Base-by-base conservation (phyloP, 2,113 vertebrate genomes). In the Eira barbara region DNA sequence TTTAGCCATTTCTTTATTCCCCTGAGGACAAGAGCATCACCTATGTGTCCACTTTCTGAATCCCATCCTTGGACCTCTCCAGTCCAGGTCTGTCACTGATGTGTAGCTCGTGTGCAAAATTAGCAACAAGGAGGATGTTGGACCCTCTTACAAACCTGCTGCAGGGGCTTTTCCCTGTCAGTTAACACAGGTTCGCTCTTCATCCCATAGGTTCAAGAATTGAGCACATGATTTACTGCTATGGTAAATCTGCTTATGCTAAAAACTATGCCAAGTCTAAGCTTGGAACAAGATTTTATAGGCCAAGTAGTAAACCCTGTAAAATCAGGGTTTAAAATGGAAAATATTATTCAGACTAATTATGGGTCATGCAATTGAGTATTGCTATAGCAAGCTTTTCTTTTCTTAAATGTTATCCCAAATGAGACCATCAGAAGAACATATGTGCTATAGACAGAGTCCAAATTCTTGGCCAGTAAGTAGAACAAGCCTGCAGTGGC, bases 281-380 rank as follows among this genome's bases (percentile, higher is more conserved):
- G 82, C 82, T 95, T 97, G 96, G 97, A 98, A 96, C 65, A 82
- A 95, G 94, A 91, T 82, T 98, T 98, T 98, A 98, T 92, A 74
- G 86, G 97, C 97, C 95, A 95, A 97, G 93, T 74, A 97, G 91
- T 97, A 97, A 98, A 92, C 93, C 89, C 74, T 55, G 3, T 97
- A 96, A 96, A 98, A 93, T 98, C 94, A 95, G 96, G 13, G n/a
- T 97, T 97, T 98, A 97, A 97, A 97, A 97, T 97, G 98, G 98
- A 98, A 98, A 98, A 98, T 98, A 97, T 98, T 98, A 97, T 98
- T 97, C 98, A 98, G 91, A 95, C 97, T 97, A 97, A 98, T 98
- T 98, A 97, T 80, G 91, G 93, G 93, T 86, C 18, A 2, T 89
- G 95, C 91, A 96, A 61, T 76, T 94, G 95, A 91, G 91, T 61